phyloP scores from a whole-genome alignment of 2,888 invertebrate genomes.

The Polydrusus tereticollis region DNA sequence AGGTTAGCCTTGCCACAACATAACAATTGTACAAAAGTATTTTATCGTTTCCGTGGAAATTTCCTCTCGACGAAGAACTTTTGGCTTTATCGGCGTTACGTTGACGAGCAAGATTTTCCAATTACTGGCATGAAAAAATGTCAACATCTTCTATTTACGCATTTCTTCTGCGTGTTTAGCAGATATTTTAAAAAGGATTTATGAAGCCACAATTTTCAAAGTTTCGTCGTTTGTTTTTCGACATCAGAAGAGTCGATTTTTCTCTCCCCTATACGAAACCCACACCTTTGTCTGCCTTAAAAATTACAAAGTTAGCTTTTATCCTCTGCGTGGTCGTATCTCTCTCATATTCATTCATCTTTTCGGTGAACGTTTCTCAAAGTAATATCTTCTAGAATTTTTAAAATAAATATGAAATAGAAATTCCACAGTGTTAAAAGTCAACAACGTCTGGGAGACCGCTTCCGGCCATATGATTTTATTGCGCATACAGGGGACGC shows the following conservation, averaged over 20 bases:
- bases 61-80: conserved; percentile 19
- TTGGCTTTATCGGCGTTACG: background rate
- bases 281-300: conserved; percentile 3
- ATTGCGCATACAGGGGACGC: conserved; percentile 36
- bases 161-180: no score
- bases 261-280: conserved; percentile 4
- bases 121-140: background rate
- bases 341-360: conserved; percentile 35
- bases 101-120: background rate
- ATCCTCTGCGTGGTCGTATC: conserved; percentile 25
- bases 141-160: background rate
- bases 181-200: no score
- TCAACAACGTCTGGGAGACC: conserved; percentile 46
- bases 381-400: conserved; percentile 39
- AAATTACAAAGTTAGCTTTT: conserved; percentile 20
- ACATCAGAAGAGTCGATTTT: background rate
- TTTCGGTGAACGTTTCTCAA: conserved; percentile 27
- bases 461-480: conserved; percentile 51
- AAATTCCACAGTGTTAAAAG: conserved; percentile 46
- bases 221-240: background rate
- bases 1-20: conserved; percentile 42
- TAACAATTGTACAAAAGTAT: conserved; percentile 38
- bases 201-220: background rate
- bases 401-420: conserved; percentile 47
- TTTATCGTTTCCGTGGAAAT: conserved; percentile 44